phyloP scores from a whole-genome alignment of 2,113 vertebrate species.

The Smithornis capensis region DNA sequence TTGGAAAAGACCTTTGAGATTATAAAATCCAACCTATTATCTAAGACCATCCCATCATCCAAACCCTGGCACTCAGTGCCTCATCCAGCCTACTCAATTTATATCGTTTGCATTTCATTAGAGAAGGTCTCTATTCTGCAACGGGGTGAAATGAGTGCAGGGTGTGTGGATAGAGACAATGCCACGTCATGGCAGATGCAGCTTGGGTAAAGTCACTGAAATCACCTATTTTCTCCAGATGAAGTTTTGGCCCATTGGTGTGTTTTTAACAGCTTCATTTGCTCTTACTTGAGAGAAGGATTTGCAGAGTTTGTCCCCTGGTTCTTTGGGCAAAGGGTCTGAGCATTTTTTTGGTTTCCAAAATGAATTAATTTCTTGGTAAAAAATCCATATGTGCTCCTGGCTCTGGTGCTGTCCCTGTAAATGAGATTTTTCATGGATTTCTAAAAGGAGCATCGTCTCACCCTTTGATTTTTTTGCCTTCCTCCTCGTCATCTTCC shows the following conservation, averaged over 20 bases:
- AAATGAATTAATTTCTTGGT: neutral
- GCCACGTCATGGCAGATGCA: neutral
- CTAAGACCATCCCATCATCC: too few relatives aligned
- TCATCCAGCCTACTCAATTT: too few relatives aligned
- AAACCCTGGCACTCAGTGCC: too few relatives aligned
- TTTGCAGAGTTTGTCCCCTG: neutral
- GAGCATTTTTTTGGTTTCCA: neutral
- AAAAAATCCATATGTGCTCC: rapidly evolving
- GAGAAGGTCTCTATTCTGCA: neutral
- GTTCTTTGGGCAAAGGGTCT: neutral
- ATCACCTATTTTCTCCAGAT: neutral
- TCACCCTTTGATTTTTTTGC: neutral
- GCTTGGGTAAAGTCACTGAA: neutral
- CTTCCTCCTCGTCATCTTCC: neutral
- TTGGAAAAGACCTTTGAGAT: too few relatives aligned
- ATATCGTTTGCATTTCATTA: neutral
- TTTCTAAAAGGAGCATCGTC: neutral
- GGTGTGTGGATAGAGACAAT: neutral
- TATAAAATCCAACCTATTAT: too few relatives aligned
- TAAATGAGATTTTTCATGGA: neutral
- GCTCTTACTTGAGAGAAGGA: neutral
- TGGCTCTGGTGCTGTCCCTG: neutral
- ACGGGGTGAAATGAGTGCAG: neutral
- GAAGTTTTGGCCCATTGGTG: neutral
- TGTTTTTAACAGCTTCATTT: neutral